A percentile compares a stretch with the other conserved stretches of the same genome.
Conservation (phyloP, 2,797 vertebrate genomes). For the Melanotaenia trifasciata region DNA sequence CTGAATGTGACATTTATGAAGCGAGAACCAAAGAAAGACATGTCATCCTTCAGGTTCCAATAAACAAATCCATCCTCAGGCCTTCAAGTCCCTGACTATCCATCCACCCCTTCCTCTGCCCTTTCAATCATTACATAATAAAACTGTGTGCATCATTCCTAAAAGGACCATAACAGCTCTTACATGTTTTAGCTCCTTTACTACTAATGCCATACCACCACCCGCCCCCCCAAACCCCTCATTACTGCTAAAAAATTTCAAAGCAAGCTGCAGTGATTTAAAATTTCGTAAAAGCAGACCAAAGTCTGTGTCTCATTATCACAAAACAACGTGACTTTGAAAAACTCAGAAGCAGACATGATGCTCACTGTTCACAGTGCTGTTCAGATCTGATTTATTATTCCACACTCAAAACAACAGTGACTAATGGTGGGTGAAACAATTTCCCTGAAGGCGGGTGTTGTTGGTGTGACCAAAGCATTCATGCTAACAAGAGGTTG, state of each 20-base stretch:
- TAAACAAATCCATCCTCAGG: constrained; percentile 54
- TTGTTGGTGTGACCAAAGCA: not conserved
- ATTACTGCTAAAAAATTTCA: constrained; percentile 45
- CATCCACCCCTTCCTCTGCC: constrained; percentile 48
- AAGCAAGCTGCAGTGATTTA: constrained; percentile 39
- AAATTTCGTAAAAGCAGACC: constrained; percentile 49
- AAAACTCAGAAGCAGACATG: constrained; percentile 58
- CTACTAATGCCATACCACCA: constrained; percentile 32
- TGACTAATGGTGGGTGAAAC: constrained; percentile 9
- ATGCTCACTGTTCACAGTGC: constrained; percentile 17
- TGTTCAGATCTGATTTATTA: constrained; percentile 33
- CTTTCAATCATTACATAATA: constrained; percentile 57
- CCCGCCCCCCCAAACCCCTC: not conserved
- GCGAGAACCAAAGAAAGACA: constrained; percentile 77
- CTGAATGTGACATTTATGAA: constrained; percentile 78
- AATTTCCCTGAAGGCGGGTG: not conserved
- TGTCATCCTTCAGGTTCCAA: constrained; percentile 56
- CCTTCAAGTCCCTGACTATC: constrained; percentile 22
- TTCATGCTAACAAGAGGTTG: not conserved
- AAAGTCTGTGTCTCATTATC: constrained; percentile 61
- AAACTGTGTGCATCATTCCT: constrained; percentile 41
- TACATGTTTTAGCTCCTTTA: constrained; percentile 44
- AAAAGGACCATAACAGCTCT: constrained; percentile 27
- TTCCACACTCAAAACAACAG: constrained; percentile 24
- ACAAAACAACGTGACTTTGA: constrained; percentile 45